Conservation (phyloP, 2,888 invertebrate species). For the Drosophila diplacantha region DNA sequence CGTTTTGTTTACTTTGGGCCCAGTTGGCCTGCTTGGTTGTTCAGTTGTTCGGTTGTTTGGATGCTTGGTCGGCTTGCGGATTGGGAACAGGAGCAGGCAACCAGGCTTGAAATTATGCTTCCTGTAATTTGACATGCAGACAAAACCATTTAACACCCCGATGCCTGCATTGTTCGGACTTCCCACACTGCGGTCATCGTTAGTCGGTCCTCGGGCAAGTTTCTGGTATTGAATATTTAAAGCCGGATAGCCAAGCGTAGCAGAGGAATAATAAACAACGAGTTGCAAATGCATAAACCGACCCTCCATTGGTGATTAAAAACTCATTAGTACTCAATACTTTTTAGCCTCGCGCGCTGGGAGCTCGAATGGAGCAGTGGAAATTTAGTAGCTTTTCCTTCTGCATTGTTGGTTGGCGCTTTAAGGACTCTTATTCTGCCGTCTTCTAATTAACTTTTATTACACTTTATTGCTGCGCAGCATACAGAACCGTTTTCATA, state of each 20-base stretch:
- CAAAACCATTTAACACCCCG: slow-evolving; percentile 71
- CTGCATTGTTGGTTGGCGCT: slow-evolving; percentile 1
- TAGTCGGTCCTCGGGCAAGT: slow-evolving; percentile 1
- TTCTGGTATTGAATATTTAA: slow-evolving; percentile 25
- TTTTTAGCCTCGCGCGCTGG: slow-evolving; percentile 33
- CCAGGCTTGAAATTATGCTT: slow-evolving; percentile 70
- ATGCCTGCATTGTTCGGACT: slow-evolving; percentile 57
- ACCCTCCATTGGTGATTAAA: slow-evolving; percentile 61
- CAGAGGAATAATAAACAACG: slow-evolving; percentile 30
- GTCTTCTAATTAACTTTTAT: slow-evolving; percentile 69
- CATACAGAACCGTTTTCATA: slow-evolving; percentile 70
- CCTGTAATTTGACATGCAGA: slow-evolving; percentile 71
- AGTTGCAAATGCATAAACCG: slow-evolving; percentile 21
- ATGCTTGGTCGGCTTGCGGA: slow-evolving; percentile 28
- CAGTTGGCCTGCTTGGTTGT: slow-evolving; percentile 5
- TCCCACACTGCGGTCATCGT: slow-evolving; percentile 22
- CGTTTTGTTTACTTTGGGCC: slow-evolving; percentile 33
- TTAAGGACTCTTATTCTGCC: slow-evolving; percentile 35
- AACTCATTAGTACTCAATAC: slow-evolving; percentile 56
- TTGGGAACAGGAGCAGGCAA: slow-evolving; percentile 47
- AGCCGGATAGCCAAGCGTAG: background rate
- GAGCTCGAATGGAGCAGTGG: slow-evolving; percentile 9
- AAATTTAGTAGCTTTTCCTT: slow-evolving; percentile 19
- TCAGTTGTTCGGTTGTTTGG: slow-evolving; percentile 10
- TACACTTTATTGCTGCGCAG: slow-evolving; percentile 70